These are phyloP conservation scores for Sanderia malayensis DNA, from an alignment of 30 jellyfish, hydroid and myxozoan genomes.

Conservation along the genomic window DNA sequence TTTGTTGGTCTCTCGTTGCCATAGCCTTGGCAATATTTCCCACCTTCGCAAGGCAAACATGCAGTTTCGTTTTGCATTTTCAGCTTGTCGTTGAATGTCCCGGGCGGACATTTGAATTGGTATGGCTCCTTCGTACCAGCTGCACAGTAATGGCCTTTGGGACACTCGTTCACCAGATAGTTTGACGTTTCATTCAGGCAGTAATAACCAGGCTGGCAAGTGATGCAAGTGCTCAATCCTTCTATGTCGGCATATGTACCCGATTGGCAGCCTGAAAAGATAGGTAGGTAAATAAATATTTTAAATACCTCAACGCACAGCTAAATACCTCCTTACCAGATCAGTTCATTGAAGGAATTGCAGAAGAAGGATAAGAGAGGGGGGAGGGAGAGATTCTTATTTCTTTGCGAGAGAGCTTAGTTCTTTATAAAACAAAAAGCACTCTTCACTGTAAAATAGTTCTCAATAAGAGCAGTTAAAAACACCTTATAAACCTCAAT, in stretches of 20 bases:
- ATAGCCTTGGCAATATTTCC: slow-evolving; percentile 83
- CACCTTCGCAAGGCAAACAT: slow-evolving; percentile 80
- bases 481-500: no score
- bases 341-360: no score
- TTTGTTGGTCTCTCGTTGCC: slow-evolving; percentile 79
- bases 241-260: slow-evolving; percentile 76
- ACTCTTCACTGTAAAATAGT: no score
- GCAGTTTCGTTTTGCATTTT: slow-evolving; percentile 51
- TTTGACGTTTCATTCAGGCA: slow-evolving; percentile 79
- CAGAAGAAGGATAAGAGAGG: no score
- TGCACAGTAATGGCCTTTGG: slow-evolving; percentile 92
- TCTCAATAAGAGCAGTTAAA: no score
- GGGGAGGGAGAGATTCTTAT: no score
- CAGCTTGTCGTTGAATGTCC: slow-evolving; percentile 72
- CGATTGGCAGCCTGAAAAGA: slow-evolving; percentile 68
- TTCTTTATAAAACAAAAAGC: no score
- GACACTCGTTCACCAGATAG: slow-evolving; percentile 75
- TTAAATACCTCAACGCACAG: no score
- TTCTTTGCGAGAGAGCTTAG: no score
- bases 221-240: slow-evolving; percentile 72
- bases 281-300: no score
- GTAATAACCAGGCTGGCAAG: slow-evolving; percentile 93
- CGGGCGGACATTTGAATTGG: slow-evolving; percentile 81
- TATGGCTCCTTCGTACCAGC: slow-evolving; percentile 77
- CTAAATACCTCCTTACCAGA: no score